Conservation (phyloP, 2,888 invertebrate genomes). For the Agrilus mali region DNA sequence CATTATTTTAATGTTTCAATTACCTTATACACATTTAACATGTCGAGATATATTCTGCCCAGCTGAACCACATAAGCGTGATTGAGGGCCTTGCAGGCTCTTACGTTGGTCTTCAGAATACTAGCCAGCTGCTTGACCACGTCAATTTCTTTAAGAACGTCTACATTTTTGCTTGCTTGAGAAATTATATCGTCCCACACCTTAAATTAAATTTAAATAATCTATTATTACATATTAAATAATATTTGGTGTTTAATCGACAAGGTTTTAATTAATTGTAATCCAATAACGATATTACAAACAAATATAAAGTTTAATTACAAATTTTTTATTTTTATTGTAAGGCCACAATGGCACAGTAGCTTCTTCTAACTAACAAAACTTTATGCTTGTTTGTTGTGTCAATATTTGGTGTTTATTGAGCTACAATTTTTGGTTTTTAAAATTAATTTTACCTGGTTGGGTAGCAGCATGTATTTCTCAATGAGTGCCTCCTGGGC, state of each 20-base stretch:
- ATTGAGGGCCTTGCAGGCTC: conserved; percentile 96
- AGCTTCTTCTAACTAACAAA: too few relatives aligned
- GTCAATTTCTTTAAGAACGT: conserved; percentile 89
- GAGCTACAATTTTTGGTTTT: too few relatives aligned
- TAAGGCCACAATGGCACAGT: too few relatives aligned
- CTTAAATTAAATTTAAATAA: conserved; percentile 16
- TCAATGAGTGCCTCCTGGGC: conserved; percentile 92
- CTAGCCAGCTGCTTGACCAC: conserved; percentile 95
- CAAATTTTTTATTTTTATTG: too few relatives aligned
- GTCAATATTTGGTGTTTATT: too few relatives aligned
- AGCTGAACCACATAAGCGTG: conserved; percentile 92
- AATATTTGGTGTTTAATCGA: not conserved
- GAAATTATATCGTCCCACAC: conserved; percentile 96
- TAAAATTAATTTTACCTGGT: conserved; percentile 53
- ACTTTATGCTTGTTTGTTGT: too few relatives aligned
- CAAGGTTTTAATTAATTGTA: conserved; percentile 2
- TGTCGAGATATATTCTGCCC: conserved; percentile 94
- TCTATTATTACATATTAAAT: not conserved
- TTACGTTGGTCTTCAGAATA: conserved; percentile 96
- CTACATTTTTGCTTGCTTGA: conserved; percentile 93
- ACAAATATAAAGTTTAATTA: too few relatives aligned
- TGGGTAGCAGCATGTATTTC: conserved; percentile 94
- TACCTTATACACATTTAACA: conserved; percentile 98
- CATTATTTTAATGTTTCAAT: conserved; percentile 3
- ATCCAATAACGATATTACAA: too few relatives aligned